Conservation (phyloP, 53 echinoderm and acorn worm genomes). For the Mesocentrotus franciscanus region DNA sequence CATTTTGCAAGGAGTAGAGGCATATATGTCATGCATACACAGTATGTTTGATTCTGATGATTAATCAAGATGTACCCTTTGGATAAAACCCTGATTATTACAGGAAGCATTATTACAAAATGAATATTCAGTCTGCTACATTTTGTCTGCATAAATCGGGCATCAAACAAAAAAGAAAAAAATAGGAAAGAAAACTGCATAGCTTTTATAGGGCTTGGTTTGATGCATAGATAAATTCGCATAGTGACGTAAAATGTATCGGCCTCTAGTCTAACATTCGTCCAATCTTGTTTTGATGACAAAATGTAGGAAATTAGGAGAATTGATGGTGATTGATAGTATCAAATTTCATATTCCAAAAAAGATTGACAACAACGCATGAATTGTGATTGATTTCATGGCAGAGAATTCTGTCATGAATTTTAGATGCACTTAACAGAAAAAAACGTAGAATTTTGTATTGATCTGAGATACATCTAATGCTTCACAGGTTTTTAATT, state of each 20-base stretch:
- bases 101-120: too few relatives aligned
- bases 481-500: neutral
- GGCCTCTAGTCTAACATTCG: neutral
- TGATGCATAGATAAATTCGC: neutral
- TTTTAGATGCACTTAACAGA: constrained; percentile 5
- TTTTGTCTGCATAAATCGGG: neutral
- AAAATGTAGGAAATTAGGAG: neutral
- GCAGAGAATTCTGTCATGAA: neutral
- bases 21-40: too few relatives aligned
- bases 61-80: too few relatives aligned
- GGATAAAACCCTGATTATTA: too few relatives aligned
- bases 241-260: neutral
- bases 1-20: too few relatives aligned
- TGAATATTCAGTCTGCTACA: neutral
- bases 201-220: neutral
- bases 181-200: neutral
- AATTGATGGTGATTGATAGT: constrained; percentile 10
- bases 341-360: neutral
- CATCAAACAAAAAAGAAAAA: neutral
- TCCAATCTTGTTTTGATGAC: neutral
- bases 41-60: too few relatives aligned
- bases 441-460: neutral
- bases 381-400: neutral
- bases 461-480: neutral
- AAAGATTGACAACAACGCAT: neutral